Base-by-base conservation (phyloP, 2,888 invertebrate genomes). In the Aethes cnicana region DNA sequence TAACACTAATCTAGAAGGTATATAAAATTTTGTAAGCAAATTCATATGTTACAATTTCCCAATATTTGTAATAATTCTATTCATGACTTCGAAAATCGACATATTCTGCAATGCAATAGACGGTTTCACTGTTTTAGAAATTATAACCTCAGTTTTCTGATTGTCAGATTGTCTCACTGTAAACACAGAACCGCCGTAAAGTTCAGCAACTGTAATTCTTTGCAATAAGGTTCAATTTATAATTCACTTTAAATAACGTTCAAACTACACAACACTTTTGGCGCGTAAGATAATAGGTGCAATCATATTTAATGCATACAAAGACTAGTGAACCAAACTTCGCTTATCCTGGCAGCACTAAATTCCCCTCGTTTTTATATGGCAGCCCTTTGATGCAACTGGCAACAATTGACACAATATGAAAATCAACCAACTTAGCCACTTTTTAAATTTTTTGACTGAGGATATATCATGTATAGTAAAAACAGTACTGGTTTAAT, bases 31-130 rank as follows among this genome's bases (percentile, higher is more conserved):
- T 1, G 18, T 37, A 16, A 63, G 11, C n/a, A 16, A 57, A 50
- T 58, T 64, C 71, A 71, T 71, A 58, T 35, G 53, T 35, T 36
- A 46, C 23, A 9, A 36, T 23, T 33, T 16, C 23, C 39, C 26
- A 16, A 20, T 8, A 16, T 6, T 26, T 16, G 5, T 21, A 16
- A 3, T 12, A 21, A 14, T 17, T 28, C 16, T 32, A 47, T 53
- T 47, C 4, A 20, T 39, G 4, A 28, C 1, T 30, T 12, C 5
- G 21, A 2, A 9, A n/a, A 30, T 33, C 33, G 12, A 12, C 18
- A 26, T 33, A 35, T 18, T 25, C n/a, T n/a, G n/a, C 30, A 11
- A 16, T 36, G 8, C 16, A 8, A 6, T 41, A 28, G 18, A 41
- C 21, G 23, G 35, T 21, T 36, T 16, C 2, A n/a, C 8, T 20